Conservation (phyloP, 2,797 vertebrate species). For the Oryzias dopingdopingensis region DNA sequence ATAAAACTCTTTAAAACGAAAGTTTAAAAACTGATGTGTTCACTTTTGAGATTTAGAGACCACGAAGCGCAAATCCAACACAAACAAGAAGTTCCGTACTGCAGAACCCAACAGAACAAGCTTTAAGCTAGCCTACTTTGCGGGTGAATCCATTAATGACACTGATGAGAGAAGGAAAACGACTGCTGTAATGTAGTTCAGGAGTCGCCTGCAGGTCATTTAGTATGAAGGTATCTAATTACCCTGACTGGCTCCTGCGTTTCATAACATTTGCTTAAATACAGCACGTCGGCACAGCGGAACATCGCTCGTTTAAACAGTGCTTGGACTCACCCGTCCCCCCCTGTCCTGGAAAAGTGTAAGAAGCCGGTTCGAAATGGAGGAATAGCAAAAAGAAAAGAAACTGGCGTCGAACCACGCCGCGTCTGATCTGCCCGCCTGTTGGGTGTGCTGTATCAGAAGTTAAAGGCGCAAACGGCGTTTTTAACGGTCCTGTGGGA, state of each 20-base stretch:
- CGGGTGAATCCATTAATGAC: not conserved
- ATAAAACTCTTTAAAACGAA: too few relatives aligned
- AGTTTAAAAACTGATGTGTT: too few relatives aligned
- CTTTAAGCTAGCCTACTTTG: too few relatives aligned
- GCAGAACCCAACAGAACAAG: too few relatives aligned
- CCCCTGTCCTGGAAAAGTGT: constrained; percentile 14
- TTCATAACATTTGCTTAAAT: constrained; percentile 41
- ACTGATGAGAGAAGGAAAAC: too few relatives aligned
- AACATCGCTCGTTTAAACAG: constrained; percentile 27
- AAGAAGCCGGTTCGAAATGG: constrained; percentile 19
- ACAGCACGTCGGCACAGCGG: constrained; percentile 5
- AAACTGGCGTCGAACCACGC: not conserved
- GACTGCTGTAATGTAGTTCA: not conserved
- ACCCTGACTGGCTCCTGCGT: constrained; percentile 29
- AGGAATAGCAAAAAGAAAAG: not conserved
- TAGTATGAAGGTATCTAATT: constrained; percentile 28
- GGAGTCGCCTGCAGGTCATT: not conserved
- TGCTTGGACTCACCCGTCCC: constrained; percentile 47
- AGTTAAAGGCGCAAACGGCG: constrained; percentile 9
- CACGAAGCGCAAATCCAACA: too few relatives aligned
- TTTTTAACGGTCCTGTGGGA: constrained; percentile 3
- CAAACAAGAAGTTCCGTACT: too few relatives aligned
- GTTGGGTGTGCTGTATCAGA: not conserved
- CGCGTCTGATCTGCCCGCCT: constrained; percentile 9
- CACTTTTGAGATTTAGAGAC: too few relatives aligned